Conservation (phyloP, 2,797 vertebrate genomes). For the Myotis planiceps region DNA sequence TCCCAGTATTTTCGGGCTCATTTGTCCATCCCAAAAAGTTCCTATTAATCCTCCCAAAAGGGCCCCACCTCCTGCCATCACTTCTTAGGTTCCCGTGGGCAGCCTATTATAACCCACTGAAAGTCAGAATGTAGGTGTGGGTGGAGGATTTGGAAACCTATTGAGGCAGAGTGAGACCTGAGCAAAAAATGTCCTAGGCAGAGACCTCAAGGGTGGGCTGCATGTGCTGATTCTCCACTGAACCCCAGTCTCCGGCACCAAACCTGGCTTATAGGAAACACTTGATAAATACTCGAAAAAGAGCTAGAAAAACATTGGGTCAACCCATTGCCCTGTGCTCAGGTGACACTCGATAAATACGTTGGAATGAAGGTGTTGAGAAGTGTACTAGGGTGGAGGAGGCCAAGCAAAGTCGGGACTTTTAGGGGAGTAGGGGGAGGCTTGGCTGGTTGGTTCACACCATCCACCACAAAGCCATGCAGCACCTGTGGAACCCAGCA, state of each 20-base stretch:
- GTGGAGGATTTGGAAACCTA: background rate
- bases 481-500: background rate
- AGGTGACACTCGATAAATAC: background rate
- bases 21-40: background rate
- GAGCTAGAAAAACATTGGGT: too few species aligned
- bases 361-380: background rate
- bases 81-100: background rate
- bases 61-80: background rate
- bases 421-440: background rate
- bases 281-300: background rate
- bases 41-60: background rate
- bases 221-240: background rate
- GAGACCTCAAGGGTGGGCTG: accelerated
- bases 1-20: background rate
- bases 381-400: background rate
- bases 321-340: too few species aligned
- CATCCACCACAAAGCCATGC: background rate
- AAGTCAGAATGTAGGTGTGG: background rate
- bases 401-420: background rate
- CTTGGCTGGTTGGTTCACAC: background rate
- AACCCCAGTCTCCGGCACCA: background rate
- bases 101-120: background rate
- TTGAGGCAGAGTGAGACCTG: background rate
- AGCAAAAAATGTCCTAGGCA: background rate
- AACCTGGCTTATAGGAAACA: background rate